Conservation (phyloP, 2,888 invertebrate species). For the Oligia strigilis region DNA sequence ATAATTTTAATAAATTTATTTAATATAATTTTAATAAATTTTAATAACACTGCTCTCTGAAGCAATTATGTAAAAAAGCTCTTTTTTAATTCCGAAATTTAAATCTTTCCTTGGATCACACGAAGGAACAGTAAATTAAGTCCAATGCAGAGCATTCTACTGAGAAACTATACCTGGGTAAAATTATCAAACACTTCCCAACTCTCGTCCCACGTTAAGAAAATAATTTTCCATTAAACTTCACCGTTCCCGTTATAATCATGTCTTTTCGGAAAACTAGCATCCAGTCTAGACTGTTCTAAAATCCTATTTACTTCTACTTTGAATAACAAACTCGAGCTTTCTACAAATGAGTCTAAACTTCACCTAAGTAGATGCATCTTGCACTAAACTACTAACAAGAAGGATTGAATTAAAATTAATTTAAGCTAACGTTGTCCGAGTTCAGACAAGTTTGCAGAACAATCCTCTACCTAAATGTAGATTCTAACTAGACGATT, state of each 20-base stretch:
- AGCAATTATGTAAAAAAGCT: neutral
- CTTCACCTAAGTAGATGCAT: slow-evolving; percentile 65
- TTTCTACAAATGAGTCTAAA: slow-evolving; percentile 59
- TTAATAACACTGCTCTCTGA: neutral
- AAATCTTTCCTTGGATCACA: neutral
- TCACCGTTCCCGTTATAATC: slow-evolving; percentile 25
- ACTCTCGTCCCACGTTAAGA: slow-evolving; percentile 3
- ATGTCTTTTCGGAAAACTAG: slow-evolving; percentile 21
- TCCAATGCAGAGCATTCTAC: neutral
- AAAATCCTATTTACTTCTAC: slow-evolving; percentile 51
- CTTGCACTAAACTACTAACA: slow-evolving; percentile 62
- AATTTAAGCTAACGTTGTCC: slow-evolving; percentile 72
- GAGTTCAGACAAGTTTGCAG: slow-evolving; percentile 64
- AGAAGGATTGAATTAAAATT: slow-evolving; percentile 74
- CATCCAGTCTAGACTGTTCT: slow-evolving; percentile 50
- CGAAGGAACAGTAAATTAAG: neutral
- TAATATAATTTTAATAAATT: too few relatives aligned
- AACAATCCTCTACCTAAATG: slow-evolving; percentile 60
- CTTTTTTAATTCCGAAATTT: too few relatives aligned
- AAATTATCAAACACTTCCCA: slow-evolving; percentile 5
- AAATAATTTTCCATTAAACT: slow-evolving; percentile 41
- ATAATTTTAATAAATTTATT: too few relatives aligned
- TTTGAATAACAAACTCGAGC: slow-evolving; percentile 46
- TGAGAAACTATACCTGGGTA: neutral
- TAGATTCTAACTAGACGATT: slow-evolving; percentile 57